phyloP scores from a whole-genome alignment of 2,888 invertebrate species.

The Hyposoter didymator region DNA sequence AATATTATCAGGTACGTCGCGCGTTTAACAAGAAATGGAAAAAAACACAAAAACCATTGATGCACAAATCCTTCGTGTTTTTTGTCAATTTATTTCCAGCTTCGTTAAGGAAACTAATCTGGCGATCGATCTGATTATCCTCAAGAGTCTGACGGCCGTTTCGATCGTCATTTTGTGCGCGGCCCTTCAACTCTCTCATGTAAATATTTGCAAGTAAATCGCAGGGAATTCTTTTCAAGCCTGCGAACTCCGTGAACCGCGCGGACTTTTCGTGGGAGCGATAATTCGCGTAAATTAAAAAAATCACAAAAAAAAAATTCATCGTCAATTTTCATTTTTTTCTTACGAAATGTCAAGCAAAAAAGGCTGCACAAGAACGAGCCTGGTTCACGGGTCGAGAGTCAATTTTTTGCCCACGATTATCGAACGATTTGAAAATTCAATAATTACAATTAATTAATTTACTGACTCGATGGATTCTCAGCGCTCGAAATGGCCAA shows the following conservation, averaged over 20 bases:
- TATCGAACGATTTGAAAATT: neutral
- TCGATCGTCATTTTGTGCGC: slow-evolving; percentile 56
- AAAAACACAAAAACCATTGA: neutral
- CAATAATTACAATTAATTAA: too few relatives aligned
- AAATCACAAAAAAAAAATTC: too few relatives aligned
- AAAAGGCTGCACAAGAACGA: too few relatives aligned
- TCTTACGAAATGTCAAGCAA: too few relatives aligned
- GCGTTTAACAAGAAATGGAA: neutral
- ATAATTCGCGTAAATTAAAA: too few relatives aligned
- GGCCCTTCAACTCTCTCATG: slow-evolving; percentile 64
- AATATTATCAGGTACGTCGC: slow-evolving; percentile 71
- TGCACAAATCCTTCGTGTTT: neutral
- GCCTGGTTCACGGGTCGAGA: too few relatives aligned
- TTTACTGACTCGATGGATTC: neutral
- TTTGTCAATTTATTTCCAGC: slow-evolving; percentile 33
- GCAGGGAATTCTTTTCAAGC: too few relatives aligned
- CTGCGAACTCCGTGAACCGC: too few relatives aligned
- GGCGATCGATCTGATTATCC: slow-evolving; percentile 50
- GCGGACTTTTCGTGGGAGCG: too few relatives aligned
- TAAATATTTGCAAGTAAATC: slow-evolving; percentile 49
- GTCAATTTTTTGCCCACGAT: neutral
- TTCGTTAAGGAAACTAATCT: slow-evolving; percentile 60
- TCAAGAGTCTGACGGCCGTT: slow-evolving; percentile 64
- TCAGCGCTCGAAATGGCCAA: slow-evolving; percentile 68
- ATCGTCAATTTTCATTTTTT: too few relatives aligned